Percentiles rank a stretch among this genome's conserved stretches.
These are phyloP conservation scores for Mystacides longicornis DNA, from an alignment of 2,888 invertebrate genomes.

Conservation along the genomic window DNA sequence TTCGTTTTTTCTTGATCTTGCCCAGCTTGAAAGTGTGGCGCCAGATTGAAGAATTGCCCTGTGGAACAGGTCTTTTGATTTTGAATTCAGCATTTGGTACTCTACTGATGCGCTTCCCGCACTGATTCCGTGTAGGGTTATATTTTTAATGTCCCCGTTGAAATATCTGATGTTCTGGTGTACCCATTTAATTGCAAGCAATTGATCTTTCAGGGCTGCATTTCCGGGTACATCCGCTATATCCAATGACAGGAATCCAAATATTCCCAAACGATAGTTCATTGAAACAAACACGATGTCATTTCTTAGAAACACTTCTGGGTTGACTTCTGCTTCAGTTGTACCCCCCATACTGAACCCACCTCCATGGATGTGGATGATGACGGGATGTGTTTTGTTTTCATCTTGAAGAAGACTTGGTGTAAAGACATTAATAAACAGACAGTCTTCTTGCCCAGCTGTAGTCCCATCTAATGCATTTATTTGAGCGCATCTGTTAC, in stretches of 20 bases:
- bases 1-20: slow-evolving; percentile 31
- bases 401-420: slow-evolving; percentile 14
- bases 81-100: slow-evolving; percentile 16
- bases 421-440: slow-evolving; percentile 27
- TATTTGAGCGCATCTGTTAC: slow-evolving; percentile 21
- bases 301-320: slow-evolving; percentile 27
- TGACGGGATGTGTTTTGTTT: slow-evolving; percentile 10
- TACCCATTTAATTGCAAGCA: slow-evolving; percentile 20
- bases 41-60: slow-evolving; percentile 21
- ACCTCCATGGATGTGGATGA: slow-evolving; percentile 30
- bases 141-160: slow-evolving; percentile 17
- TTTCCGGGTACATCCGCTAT: slow-evolving; percentile 19
- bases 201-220: slow-evolving; percentile 20
- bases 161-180: slow-evolving; percentile 18
- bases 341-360: slow-evolving; percentile 28
- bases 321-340: slow-evolving; percentile 24
- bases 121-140: slow-evolving; percentile 21
- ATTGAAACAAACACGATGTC: slow-evolving; percentile 29
- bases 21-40: slow-evolving; percentile 18
- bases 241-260: slow-evolving; percentile 27
- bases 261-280: slow-evolving; percentile 29
- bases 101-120: slow-evolving; percentile 21
- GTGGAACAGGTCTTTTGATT: slow-evolving; percentile 18
- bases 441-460: slow-evolving; percentile 27
- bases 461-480: neutral